Conservation (phyloP, 2,797 vertebrate genomes). For the Myotis vivesi region DNA sequence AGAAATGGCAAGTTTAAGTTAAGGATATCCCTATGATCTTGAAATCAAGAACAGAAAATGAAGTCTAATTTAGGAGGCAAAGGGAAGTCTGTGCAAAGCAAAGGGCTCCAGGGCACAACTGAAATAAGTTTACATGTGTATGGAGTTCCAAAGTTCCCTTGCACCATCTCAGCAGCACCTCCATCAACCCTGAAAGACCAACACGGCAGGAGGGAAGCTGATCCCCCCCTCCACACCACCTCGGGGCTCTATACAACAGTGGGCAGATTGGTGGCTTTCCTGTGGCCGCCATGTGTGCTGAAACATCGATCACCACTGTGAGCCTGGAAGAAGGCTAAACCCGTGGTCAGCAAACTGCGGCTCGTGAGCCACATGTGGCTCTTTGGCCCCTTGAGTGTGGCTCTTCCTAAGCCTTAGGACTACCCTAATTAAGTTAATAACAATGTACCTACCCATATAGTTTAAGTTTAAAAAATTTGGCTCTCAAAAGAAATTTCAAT, state of each 20-base stretch:
- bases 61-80: not conserved
- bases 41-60: not conserved
- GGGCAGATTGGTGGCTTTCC: not conserved
- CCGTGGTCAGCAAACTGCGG: too few species aligned
- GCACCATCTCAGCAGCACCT: not conserved
- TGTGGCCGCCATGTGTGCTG: accelerated
- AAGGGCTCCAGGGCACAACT: not conserved
- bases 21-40: not conserved
- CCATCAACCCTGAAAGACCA: not conserved
- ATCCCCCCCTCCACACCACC: not conserved
- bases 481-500: too few species aligned
- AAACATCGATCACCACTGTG: not conserved
- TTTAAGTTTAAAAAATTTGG: too few species aligned
- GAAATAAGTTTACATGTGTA: not conserved
- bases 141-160: not conserved
- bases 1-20: not conserved
- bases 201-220: not conserved
- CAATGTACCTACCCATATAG: too few species aligned
- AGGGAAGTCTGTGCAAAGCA: not conserved
- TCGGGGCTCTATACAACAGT: not conserved
- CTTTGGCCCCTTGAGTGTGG: too few species aligned
- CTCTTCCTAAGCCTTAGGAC: too few species aligned
- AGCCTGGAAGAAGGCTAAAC: not conserved
- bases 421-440: too few species aligned
- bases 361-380: too few species aligned